Conservation (phyloP, 2,888 invertebrate genomes). For the Archips crataeganus region DNA sequence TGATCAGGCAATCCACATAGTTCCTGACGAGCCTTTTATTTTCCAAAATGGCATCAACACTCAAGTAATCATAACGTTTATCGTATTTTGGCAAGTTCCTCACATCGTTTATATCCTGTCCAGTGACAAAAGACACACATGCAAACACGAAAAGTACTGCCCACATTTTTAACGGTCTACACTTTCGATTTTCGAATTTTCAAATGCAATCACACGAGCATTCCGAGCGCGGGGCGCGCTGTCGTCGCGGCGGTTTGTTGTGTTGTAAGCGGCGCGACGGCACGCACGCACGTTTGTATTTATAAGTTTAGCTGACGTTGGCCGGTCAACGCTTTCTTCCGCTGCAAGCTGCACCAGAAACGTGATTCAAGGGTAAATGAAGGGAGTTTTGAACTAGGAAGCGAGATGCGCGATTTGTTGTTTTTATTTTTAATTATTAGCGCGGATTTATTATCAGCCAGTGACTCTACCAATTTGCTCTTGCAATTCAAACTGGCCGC, state of each 20-base stretch:
- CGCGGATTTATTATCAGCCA: conserved; percentile 1
- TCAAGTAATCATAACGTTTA: conserved; percentile 88
- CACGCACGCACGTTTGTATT: conserved; percentile 22
- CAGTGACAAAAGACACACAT: conserved; percentile 60
- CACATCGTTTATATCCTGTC: conserved; percentile 69
- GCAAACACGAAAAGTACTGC: conserved; percentile 61
- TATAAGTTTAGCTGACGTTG: conserved; percentile 33
- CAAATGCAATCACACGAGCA: conserved; percentile 20
- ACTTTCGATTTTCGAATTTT: conserved; percentile 16
- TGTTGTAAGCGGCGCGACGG: conserved; percentile 23
- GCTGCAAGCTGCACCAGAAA: conserved; percentile 34
- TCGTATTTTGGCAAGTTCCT: conserved; percentile 78
- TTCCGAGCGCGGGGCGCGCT: conserved; percentile 23
- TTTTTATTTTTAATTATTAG: not conserved
- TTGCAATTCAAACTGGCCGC: not conserved
- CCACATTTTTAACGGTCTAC: conserved; percentile 61
- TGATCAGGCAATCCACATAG: conserved; percentile 90
- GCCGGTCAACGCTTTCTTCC: conserved; percentile 41
- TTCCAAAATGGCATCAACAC: conserved; percentile 88
- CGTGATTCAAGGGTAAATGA: conserved; percentile 40
- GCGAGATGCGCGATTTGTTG: not conserved
- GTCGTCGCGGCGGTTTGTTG: conserved; percentile 18
- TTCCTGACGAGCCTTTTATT: conserved; percentile 89
- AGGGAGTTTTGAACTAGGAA: conserved; percentile 38
- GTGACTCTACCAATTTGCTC: not conserved